Base-by-base conservation (phyloP, 2,797 vertebrate genomes). In the Cebuella pygmaea region DNA sequence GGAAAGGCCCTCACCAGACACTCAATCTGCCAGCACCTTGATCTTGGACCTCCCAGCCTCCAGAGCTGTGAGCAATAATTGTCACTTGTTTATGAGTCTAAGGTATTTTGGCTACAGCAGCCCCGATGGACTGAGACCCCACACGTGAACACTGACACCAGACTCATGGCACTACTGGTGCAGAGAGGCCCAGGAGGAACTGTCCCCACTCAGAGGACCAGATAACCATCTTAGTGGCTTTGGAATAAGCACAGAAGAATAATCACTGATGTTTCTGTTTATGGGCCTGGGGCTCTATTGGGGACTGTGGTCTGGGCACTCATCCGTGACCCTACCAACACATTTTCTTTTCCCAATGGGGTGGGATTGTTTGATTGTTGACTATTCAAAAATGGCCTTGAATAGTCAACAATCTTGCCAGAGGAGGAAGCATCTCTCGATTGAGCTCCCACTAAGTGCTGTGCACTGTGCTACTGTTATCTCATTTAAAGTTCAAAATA, bases 391-490 rank as follows among this genome's bases (percentile, higher is more conserved):
- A 93, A 75, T 1, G 1, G n/a, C 59, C 33, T 72, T 57, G 50
- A 41, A 33, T 14, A n/a, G 15, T 90, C 59, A 57, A 55, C 20
- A 26, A 41, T 30, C 27, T 80, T 52, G 52, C 57, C 67, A 78
- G 85, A 74, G 57, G 82, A 92, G 20, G 70, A 92, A 85, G 33
- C 46, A 52, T 79, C 33, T 84, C 84, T 93, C 41, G 39, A 83
- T 26, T 57, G 15, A 95, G 94, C 90, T 96, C 96, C 90, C 97
- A 93, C 91, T 79, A 59, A 81, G 88, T 98, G 36, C n/a, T 24
- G 36, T 41, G 17, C 15, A 20, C 44, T 78, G 46, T 84, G 78
- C 48, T 84, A 19, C 20, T 39, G 39, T 55, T 64, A 83, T 26
- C 48, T 90, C 74, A 93, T 74, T 67, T 57, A 41, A 90, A 83